Evolutionary conservation across 2,888 invertebrate genomes (phyloP), one percentile per base, ranked within the genome.

Genomic region (Alviniconcha strummeri): DNA sequence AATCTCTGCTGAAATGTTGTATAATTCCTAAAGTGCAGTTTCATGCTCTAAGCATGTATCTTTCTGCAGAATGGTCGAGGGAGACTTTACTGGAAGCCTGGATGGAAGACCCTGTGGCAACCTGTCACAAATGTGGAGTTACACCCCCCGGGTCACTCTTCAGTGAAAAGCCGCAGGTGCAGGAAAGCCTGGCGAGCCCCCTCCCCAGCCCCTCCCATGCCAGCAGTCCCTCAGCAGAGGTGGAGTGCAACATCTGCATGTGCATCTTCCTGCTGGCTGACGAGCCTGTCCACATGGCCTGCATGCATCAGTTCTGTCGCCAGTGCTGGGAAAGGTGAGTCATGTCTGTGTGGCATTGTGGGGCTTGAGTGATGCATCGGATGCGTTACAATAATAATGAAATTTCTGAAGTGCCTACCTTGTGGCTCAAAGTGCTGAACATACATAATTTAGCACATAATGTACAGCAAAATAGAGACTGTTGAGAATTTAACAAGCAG

Each of bases 81-180:
- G 96, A 96, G 90, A 94, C 95, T 69, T 92, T 96, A 77, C 92
- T 96, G 84, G 96, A 96, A 91, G 95, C 95, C 85, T 96, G 96
- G 96, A 96, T 96, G 95, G 95, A 94, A 85, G 95, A 96, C 91
- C 95, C 96, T 0, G 94, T 95, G 2, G 94, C 95, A 84, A 96
- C 96, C 90, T 96, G 96, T 92, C 95, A 95, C 91, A 94, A 95
- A 87, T 96, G 95, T 84, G 96, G 96, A 85, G 96, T 96, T 76
- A 95, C 95, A 89, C 95, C 96, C 13, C 96, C 96, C 76, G 93
- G 95, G 6, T 90, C 90, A 80, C 84, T 92, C 19, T 90, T 89
- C 86, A 90, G 89, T 84, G 91, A 91, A 74, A 91, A 89, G 86
- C 91, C 92, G 7, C 84, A 89, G 69, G 90, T 91, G 17, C 90